phyloP scores from a whole-genome alignment of 2,113 vertebrate genomes.

The Ciconia maguari region DNA sequence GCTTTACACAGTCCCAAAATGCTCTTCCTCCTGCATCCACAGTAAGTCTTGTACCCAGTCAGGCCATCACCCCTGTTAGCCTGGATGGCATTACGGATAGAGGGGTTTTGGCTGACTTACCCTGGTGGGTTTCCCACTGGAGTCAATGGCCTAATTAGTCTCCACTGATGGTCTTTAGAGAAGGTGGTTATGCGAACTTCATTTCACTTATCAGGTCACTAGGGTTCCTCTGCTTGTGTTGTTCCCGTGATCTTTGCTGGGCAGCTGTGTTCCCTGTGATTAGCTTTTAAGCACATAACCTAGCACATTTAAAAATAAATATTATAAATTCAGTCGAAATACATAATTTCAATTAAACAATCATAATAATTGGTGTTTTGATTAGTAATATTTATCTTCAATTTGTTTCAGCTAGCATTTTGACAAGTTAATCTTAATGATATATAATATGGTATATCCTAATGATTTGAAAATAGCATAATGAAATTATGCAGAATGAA shows the following conservation, averaged over 20 bases:
- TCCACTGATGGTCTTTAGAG: background rate
- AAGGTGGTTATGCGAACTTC: rapidly evolving
- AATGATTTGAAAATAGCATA: background rate
- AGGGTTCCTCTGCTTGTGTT: background rate
- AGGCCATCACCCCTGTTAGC: background rate
- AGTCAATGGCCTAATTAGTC: background rate
- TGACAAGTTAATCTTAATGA: background rate
- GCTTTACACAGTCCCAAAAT: background rate
- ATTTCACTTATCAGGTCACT: background rate
- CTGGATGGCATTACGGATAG: background rate
- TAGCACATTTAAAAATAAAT: background rate
- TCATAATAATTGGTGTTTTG: background rate
- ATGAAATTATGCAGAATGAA: background rate
- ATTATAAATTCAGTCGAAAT: background rate
- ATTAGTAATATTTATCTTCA: background rate
- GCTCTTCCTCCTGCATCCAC: background rate
- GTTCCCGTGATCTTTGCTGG: background rate
- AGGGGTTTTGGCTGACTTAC: background rate
- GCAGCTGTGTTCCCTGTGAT: background rate
- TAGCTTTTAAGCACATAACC: background rate
- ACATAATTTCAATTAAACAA: background rate
- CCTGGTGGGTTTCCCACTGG: background rate
- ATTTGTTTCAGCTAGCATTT: background rate
- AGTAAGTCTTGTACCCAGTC: background rate
- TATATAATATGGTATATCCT: background rate